Evolutionary conservation across 2,797 vertebrate species (phyloP).

Genomic region (Periparus ater): DNA sequence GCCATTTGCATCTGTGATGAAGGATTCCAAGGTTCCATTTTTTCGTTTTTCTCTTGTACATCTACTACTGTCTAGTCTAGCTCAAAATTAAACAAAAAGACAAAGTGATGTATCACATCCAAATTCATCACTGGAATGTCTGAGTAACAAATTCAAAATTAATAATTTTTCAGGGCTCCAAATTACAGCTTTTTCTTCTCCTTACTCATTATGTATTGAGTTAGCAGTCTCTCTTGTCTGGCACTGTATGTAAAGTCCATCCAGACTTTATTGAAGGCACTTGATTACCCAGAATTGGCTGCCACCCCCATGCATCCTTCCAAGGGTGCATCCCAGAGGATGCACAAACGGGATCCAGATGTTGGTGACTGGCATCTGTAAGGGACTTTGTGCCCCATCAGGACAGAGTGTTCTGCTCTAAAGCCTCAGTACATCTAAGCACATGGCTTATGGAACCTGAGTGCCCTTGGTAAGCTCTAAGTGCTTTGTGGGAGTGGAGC

Average conservation of each 20-base stretch:
- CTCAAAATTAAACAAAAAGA: background rate
- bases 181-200: background rate
- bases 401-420: background rate
- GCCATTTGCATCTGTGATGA: constrained; percentile 95
- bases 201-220: background rate
- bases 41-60: background rate
- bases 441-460: background rate
- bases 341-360: background rate
- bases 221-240: background rate
- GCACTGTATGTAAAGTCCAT: background rate
- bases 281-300: background rate
- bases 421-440: background rate
- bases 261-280: background rate
- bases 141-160: background rate
- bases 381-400: background rate
- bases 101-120: background rate
- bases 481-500: background rate
- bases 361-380: background rate
- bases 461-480: background rate
- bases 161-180: background rate
- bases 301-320: background rate
- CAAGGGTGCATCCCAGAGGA: background rate
- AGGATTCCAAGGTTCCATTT: constrained; percentile 86
- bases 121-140: background rate
- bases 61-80: background rate